These are phyloP conservation scores for Cephus sareptanus DNA, from an alignment of 2,888 invertebrate genomes.

Conservation along the genomic window DNA sequence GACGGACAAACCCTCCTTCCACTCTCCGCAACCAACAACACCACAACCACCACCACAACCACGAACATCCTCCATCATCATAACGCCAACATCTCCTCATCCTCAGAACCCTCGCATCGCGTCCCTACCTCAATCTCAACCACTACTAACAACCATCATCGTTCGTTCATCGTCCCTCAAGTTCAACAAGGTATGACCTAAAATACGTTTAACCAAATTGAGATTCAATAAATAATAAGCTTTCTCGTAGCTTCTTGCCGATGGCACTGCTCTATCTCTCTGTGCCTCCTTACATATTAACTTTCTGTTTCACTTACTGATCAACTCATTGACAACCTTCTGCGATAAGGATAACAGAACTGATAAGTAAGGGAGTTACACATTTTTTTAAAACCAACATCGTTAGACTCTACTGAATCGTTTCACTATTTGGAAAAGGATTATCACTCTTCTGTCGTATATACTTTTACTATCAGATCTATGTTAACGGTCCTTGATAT, in stretches of 20 bases:
- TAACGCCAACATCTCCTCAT: slow-evolving; percentile 58
- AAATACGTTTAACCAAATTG: slow-evolving; percentile 9
- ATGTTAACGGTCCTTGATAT: not conserved
- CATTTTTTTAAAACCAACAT: not conserved
- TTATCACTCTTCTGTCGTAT: not conserved
- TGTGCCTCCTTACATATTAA: not conserved
- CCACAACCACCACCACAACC: slow-evolving; percentile 26
- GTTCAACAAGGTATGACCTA: slow-evolving; percentile 56
- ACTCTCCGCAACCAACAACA: slow-evolving; percentile 49
- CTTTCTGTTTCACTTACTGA: not conserved
- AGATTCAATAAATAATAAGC: not conserved
- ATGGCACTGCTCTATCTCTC: not conserved
- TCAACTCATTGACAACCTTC: not conserved
- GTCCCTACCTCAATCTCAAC: slow-evolving; percentile 49
- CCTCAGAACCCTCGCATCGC: slow-evolving; percentile 52
- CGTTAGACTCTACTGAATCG: not conserved
- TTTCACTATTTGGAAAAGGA: not conserved
- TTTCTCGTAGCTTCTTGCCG: not conserved
- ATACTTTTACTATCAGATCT: not conserved
- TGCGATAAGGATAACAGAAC: not conserved
- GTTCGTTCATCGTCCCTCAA: slow-evolving; percentile 52
- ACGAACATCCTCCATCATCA: slow-evolving; percentile 32
- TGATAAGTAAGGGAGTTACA: not conserved
- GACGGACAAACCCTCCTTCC: slow-evolving; percentile 61
- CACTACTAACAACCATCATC: slow-evolving; percentile 50